Evolutionary conservation across 2,888 invertebrate species (phyloP).

Genomic region (Dasypogon diadema): DNA sequence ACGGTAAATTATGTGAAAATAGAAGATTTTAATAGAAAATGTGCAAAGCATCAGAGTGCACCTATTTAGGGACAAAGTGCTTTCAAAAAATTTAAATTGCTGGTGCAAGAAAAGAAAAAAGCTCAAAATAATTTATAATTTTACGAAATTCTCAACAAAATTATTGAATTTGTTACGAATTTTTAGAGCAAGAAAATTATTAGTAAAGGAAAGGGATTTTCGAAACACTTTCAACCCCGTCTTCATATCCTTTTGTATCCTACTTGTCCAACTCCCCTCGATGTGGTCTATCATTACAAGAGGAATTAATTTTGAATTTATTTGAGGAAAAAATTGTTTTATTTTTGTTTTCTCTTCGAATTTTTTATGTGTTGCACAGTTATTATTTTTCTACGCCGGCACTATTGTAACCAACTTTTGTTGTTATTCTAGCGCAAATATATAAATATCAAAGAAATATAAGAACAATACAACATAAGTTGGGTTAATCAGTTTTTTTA

Average conservation of each 20-base stretch:
- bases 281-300: conserved; percentile 68
- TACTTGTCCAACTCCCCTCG: conserved; percentile 68
- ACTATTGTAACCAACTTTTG: conserved; percentile 30
- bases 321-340: conserved; percentile 51
- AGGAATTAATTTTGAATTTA: conserved; percentile 52
- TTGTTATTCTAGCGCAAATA: not conserved
- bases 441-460: conserved; percentile 20
- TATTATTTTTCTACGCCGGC: not conserved
- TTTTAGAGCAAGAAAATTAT: conserved; percentile 7
- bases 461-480: conserved; percentile 20
- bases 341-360: conserved; percentile 30
- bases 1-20: too few species aligned
- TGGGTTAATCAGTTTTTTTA: conserved; percentile 53
- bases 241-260: conserved; percentile 60
- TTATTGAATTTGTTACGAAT: conserved; percentile 30
- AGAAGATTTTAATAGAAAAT: conserved; percentile 22
- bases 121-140: conserved; percentile 62
- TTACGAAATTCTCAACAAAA: conserved; percentile 23
- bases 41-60: conserved; percentile 28
- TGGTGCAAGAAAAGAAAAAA: conserved; percentile 69
- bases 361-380: conserved; percentile 49
- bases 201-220: conserved; percentile 33
- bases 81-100: not conserved
- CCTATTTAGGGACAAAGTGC: conserved; percentile 45
- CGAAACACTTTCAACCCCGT: conserved; percentile 45